phyloP scores from a whole-genome alignment of 2,888 invertebrate species.

The Ptycholaimellus sp. region DNA sequence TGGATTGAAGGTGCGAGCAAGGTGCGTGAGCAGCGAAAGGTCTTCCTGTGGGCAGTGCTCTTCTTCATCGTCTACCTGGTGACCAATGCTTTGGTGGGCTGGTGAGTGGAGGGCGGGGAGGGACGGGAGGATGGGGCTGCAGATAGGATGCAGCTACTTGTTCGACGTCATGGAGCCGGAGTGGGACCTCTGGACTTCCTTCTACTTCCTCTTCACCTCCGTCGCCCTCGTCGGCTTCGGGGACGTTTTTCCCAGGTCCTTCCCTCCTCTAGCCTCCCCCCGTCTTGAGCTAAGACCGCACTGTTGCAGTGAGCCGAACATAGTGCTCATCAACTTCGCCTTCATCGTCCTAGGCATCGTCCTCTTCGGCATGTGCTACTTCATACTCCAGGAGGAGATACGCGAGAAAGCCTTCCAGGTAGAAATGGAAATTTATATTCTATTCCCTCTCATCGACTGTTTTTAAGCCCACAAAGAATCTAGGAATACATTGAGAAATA shows the following conservation, averaged over 20 bases:
- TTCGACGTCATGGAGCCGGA: constrained; percentile 9
- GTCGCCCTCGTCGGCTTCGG: constrained; percentile 19
- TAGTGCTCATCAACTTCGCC: constrained; percentile 13
- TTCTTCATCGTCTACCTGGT: constrained; percentile 14
- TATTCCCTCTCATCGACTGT: too few relatives aligned
- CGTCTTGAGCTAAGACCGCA: too few relatives aligned
- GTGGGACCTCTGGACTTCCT: constrained; percentile 15
- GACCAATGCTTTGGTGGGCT: constrained; percentile 10
- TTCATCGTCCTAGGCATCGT: constrained; percentile 18
- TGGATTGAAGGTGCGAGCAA: too few relatives aligned
- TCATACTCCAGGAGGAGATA: constrained; percentile 19
- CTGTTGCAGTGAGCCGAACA: constrained; percentile 9
- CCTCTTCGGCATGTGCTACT: constrained; percentile 20
- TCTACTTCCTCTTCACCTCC: constrained; percentile 18
- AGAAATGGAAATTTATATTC: too few relatives aligned
- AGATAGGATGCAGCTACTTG: too few relatives aligned
- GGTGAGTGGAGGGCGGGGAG: too few relatives aligned
- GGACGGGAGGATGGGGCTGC: too few relatives aligned
- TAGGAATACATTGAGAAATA: too few relatives aligned
- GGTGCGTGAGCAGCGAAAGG: constrained; percentile 13
- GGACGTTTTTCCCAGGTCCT: constrained; percentile 16
- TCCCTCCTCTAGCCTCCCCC: too few relatives aligned
- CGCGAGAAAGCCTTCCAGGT: constrained; percentile 10
- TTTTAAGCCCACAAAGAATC: too few relatives aligned
- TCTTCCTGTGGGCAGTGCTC: constrained; percentile 13